Evolutionary conservation across 2,888 invertebrate genomes (phyloP).

Genomic region (Homarus gammarus): DNA sequence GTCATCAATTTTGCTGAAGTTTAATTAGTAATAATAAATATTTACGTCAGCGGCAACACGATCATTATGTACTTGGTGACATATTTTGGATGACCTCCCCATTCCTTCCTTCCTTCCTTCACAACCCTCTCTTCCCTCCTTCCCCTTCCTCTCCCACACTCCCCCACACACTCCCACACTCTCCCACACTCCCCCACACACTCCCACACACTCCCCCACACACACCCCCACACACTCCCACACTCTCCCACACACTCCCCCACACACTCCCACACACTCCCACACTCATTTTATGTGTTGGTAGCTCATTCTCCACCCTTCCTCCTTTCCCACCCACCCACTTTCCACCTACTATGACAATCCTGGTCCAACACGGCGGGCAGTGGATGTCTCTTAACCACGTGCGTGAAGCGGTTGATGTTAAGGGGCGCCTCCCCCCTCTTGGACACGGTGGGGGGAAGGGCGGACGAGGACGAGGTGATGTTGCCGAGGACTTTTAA

Average conservation of each 20-base stretch:
- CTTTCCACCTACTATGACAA: slow-evolving; percentile 14
- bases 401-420: slow-evolving; percentile 41
- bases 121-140: neutral
- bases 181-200: neutral
- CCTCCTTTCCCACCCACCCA: neutral
- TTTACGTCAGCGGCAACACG: too few species aligned
- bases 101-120: neutral
- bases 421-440: neutral
- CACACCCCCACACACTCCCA: neutral
- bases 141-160: neutral
- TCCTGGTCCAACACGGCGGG: slow-evolving; percentile 35
- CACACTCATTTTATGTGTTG: too few species aligned
- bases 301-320: neutral
- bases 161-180: neutral
- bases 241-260: slow-evolving; percentile 3
- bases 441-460: neutral
- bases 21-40: too few species aligned
- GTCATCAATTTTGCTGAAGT: too few species aligned
- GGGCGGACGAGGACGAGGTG: neutral
- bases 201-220: neutral
- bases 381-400: slow-evolving; percentile 37
- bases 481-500: neutral
- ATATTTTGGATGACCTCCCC: neutral
- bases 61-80: neutral
- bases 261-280: neutral